Base-by-base conservation (phyloP, 2,113 vertebrate species). In the Pomatostomus ruficeps region DNA sequence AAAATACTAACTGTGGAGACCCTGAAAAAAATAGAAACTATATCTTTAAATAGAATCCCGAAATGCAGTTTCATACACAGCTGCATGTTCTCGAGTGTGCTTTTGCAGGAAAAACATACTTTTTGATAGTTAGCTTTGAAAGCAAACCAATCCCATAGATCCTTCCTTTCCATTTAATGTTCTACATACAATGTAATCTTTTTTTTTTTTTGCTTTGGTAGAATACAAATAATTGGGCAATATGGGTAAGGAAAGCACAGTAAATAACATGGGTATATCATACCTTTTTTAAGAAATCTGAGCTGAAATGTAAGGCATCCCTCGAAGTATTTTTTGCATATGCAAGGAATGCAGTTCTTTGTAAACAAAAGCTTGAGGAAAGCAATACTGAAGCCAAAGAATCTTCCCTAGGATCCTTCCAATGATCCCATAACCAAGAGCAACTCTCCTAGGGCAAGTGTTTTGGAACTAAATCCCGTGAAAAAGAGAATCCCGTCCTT, bases 221-320 rank as follows among this genome's bases (percentile, higher is more conserved):
- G 83, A 67, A 89, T 91, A 96, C 83, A 95, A 94, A 93, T 84
- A 89, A 74, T 11, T 36, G 93, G 83, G 55, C 79, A 67, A 87
- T 20, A 85, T 7, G 76, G 70, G 86, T 68, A 79, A 70, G 91
- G 93, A 96, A 91, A 96, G 91, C 93, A 96, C 92, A 82, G 91
- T 72, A 93, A 88, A 68, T 97, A 94, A 94, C 84, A 79, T 72
- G 85, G 90, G 76, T 85, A 66, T 72, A 85, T 93, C 91, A 93
- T 97, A 97, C 96, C 96, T 98, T 97, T 95, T 89, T 73, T 96
- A 95, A 97, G 97, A 97, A 97, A 97, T 90, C 96, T 55, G 89
- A 98, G 95, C 97, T 97, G 97, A 98, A 98, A 97, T 94, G 93
- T 98, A 98, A 98, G 98, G 98, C 98, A 98, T 98, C 97, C 95